phyloP scores from a whole-genome alignment of 1,140 invertebrate species.

The Apis laboriosa region DNA sequence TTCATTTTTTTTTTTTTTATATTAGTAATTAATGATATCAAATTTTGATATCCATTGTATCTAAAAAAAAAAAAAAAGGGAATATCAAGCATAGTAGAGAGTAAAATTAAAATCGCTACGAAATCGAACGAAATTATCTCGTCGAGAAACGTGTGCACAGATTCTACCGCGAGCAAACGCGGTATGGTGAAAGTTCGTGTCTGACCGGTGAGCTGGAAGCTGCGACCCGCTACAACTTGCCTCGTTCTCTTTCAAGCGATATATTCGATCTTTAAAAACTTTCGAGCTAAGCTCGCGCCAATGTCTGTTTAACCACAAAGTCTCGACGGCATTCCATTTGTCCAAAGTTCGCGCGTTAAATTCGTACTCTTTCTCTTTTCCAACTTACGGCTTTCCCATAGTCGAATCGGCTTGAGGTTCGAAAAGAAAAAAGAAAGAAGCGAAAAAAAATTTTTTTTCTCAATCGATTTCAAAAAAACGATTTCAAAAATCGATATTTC shows the following conservation, averaged over 20 bases:
- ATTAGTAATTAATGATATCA: no score
- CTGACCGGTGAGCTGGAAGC: slow-evolving; percentile 44
- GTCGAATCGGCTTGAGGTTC: no score
- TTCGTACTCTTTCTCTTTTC: no score
- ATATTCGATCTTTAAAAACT: slow-evolving; percentile 28
- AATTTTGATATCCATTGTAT: no score
- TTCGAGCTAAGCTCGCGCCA: slow-evolving; percentile 19
- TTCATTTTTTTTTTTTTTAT: no score
- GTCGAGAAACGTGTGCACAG: slow-evolving; percentile 26
- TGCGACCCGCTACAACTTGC: slow-evolving; percentile 12
- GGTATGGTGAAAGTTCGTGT: slow-evolving; percentile 64
- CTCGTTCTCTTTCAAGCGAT: slow-evolving; percentile 16
- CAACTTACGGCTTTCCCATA: no score
- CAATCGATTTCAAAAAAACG: no score
- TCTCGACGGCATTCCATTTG: no score
- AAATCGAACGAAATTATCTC: slow-evolving; percentile 18
- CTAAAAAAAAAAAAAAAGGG: no score
- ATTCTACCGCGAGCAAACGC: slow-evolving; percentile 28
- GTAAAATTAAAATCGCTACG: slow-evolving; percentile 1
- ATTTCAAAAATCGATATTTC: background rate
- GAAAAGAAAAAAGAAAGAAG: no score
- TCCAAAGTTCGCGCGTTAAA: no score
- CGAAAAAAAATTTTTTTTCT: no score
- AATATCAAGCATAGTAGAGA: background rate
- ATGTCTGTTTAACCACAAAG: background rate